A percentile compares a stretch with the other conserved stretches of the same genome.
Evolutionary conservation across 64 coral and sea anemone species (phyloP).

Genomic region (Montipora capricornis): DNA sequence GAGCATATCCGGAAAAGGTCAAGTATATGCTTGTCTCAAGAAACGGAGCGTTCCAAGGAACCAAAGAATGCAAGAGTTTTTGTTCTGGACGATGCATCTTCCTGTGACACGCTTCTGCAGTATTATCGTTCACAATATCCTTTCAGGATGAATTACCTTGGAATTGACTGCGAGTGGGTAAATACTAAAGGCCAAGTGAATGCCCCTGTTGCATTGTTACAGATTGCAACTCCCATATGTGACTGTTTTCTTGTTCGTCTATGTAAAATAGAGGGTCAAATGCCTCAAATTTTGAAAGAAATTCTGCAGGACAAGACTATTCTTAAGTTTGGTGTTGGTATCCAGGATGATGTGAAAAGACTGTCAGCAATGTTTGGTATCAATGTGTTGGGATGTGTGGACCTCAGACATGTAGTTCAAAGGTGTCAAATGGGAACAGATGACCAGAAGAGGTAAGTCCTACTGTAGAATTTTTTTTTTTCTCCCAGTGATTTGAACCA

Average conservation of each 20-base stretch:
- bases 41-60: background rate
- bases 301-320: constrained; percentile 84
- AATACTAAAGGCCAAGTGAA: constrained; percentile 47
- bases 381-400: constrained; percentile 79
- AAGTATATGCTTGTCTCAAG: background rate
- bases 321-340: constrained; percentile 96
- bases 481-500: no score
- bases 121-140: constrained; percentile 57
- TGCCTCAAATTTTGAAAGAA: constrained; percentile 64
- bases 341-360: constrained; percentile 88
- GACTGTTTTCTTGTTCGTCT: constrained; percentile 91
- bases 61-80: background rate
- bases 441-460: background rate
- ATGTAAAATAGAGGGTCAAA: constrained; percentile 51
- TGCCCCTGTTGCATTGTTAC: constrained; percentile 86
- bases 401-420: constrained; percentile 82
- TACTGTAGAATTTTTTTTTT: no score
- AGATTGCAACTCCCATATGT: constrained; percentile 85
- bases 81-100: constrained; percentile 13
- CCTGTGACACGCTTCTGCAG: constrained; percentile 64
- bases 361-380: constrained; percentile 76
- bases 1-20: background rate
- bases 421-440: constrained; percentile 45
- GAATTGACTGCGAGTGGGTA: constrained; percentile 97
- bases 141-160: constrained; percentile 73